These are phyloP conservation scores for Stichopus chloronotus DNA, from an alignment of 35 echinoderm and acorn worm genomes.

Conservation along the genomic window DNA sequence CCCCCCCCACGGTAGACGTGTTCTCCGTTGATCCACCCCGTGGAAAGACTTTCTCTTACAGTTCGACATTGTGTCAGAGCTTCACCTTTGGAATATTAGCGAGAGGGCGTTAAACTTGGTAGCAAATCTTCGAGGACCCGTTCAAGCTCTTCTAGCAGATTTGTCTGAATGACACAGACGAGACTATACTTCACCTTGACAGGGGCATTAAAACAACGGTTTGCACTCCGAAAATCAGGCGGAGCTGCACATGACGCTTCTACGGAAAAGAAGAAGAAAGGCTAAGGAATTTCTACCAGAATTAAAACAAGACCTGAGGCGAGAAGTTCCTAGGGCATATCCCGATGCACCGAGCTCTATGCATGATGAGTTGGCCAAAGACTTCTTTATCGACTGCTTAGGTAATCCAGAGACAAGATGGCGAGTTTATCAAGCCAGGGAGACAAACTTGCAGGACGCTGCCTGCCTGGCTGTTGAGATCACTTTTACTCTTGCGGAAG, in stretches of 20 bases:
- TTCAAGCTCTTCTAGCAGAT: conserved; percentile 22
- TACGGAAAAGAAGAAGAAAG: not conserved
- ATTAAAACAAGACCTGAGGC: not conserved
- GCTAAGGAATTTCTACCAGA: not conserved
- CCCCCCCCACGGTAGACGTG: too few species aligned
- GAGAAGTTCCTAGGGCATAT: not conserved
- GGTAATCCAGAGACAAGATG: not conserved
- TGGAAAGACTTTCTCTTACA: not conserved
- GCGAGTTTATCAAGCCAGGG: not conserved
- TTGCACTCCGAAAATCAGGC: conserved; percentile 56
- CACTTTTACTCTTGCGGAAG: too few species aligned
- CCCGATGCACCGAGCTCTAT: not conserved
- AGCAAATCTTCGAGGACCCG: conserved; percentile 14
- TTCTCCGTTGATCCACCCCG: not conserved
- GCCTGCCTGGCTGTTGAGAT: too few species aligned
- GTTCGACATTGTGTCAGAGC: conserved; percentile 30
- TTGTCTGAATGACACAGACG: not conserved
- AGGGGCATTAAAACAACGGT: conserved; percentile 11
- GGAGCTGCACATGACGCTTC: not conserved
- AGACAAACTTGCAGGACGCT: too few species aligned
- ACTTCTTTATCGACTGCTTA: not conserved
- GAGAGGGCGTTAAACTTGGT: conserved; percentile 26
- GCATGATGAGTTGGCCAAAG: not conserved
- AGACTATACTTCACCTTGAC: not conserved
- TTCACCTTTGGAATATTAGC: not conserved